Conservation (phyloP, 2,888 invertebrate genomes). For the Euproctis similis region DNA sequence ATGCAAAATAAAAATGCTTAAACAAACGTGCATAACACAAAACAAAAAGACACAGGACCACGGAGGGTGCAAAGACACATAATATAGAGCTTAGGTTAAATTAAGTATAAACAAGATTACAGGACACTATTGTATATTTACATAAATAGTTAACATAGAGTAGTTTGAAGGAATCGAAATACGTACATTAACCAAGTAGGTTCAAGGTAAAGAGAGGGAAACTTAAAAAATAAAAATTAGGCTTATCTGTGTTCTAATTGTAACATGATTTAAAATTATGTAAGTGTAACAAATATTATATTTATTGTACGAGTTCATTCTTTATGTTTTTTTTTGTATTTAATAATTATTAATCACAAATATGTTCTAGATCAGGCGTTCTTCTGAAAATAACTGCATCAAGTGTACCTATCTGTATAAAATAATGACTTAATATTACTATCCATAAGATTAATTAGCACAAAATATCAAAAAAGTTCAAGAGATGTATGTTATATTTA, state of each 20-base stretch:
- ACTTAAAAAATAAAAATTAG: conserved; percentile 65
- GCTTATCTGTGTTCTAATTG: conserved; percentile 54
- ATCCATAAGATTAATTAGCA: conserved; percentile 40
- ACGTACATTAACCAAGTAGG: conserved; percentile 40
- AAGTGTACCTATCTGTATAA: conserved; percentile 30
- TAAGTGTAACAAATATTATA: conserved; percentile 62
- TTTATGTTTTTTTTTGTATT: too few relatives aligned
- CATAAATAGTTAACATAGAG: too few relatives aligned
- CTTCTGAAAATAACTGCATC: conserved; percentile 42
- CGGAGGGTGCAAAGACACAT: conserved; percentile 42
- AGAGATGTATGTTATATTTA: conserved; percentile 28
- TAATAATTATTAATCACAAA: conserved; percentile 62
- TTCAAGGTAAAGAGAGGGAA: conserved; percentile 47
- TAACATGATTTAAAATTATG: conserved; percentile 66
- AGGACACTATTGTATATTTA: conserved; percentile 17
- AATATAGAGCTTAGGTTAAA: conserved; percentile 26
- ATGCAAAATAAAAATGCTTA: conserved; percentile 45
- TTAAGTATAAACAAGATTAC: conserved; percentile 24
- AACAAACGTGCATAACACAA: conserved; percentile 59
- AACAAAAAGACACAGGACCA: conserved; percentile 58
- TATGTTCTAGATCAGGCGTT: conserved; percentile 49
- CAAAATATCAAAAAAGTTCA: conserved; percentile 25
- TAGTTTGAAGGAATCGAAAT: conserved; percentile 27
- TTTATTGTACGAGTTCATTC: conserved; percentile 72
- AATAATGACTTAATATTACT: conserved; percentile 30